These are phyloP conservation scores for Malacosoma neustria DNA, from an alignment of 2,888 invertebrate species.

Conservation along the genomic window DNA sequence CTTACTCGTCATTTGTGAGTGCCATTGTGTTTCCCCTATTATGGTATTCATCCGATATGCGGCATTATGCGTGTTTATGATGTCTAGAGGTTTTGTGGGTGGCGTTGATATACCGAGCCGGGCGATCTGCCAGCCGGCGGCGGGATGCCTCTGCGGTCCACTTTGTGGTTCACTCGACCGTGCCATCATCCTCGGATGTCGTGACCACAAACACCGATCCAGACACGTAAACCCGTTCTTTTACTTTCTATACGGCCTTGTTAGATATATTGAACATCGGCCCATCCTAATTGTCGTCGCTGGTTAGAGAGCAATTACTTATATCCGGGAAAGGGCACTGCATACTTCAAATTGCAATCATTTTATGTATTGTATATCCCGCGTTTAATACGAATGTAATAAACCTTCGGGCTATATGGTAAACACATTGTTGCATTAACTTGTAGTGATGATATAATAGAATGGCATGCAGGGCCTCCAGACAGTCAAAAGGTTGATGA, in stretches of 20 bases:
- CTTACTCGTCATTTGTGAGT: constrained; percentile 38
- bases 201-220: constrained; percentile 55
- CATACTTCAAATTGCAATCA: background rate
- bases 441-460: background rate
- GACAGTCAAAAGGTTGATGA: constrained; percentile 16
- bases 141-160: constrained; percentile 33
- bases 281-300: background rate
- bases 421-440: background rate
- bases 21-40: constrained; percentile 43
- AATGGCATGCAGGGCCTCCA: background rate
- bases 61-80: constrained; percentile 22
- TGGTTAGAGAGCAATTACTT: constrained; percentile 8
- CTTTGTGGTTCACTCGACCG: constrained; percentile 54
- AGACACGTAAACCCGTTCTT: constrained; percentile 51
- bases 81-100: constrained; percentile 36
- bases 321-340: constrained; percentile 2
- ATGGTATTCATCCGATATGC: constrained; percentile 40
- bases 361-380: constrained; percentile 1
- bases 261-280: constrained; percentile 12
- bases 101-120: constrained; percentile 17
- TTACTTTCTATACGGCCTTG: constrained; percentile 23
- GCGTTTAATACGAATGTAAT: background rate
- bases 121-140: constrained; percentile 15
- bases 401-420: background rate
- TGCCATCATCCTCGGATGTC: constrained; percentile 38